Evolutionary conservation across 2,113 vertebrate genomes (phyloP).

Genomic region (Rhea pennata): DNA sequence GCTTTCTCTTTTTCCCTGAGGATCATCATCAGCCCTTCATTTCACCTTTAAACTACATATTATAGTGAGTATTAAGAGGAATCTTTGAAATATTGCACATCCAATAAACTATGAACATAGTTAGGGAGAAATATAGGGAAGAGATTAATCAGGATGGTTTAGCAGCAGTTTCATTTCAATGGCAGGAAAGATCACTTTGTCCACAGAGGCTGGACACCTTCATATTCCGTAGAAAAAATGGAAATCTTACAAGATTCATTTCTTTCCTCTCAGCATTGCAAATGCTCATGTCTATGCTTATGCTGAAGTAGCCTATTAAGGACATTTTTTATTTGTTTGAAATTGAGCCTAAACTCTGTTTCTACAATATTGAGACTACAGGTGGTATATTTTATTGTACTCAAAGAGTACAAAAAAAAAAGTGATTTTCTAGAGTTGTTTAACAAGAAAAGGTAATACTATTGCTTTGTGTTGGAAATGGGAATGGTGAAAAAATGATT

Average conservation of each 20-base stretch:
- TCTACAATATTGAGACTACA: neutral
- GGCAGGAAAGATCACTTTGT: neutral
- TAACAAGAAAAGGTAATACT: neutral
- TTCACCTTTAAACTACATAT: neutral
- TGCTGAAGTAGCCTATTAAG: neutral
- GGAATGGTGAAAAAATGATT: neutral
- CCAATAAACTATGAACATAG: neutral
- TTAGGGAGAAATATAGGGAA: neutral
- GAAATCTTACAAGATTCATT: neutral
- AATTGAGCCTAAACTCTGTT: accelerated
- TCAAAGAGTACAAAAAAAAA: neutral
- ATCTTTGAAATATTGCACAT: neutral
- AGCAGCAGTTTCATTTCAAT: neutral
- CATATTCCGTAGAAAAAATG: neutral
- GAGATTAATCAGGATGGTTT: neutral
- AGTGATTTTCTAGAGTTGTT: neutral
- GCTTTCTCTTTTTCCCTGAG: neutral
- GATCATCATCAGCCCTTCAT: neutral
- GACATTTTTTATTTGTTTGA: neutral
- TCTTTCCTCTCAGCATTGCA: neutral
- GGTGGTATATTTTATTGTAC: neutral
- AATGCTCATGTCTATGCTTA: neutral
- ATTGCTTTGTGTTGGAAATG: neutral
- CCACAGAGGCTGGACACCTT: neutral
- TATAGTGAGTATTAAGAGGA: neutral